Conservation (phyloP, 2,113 vertebrate species). For the Dunckerocampus dactyliophorus region DNA sequence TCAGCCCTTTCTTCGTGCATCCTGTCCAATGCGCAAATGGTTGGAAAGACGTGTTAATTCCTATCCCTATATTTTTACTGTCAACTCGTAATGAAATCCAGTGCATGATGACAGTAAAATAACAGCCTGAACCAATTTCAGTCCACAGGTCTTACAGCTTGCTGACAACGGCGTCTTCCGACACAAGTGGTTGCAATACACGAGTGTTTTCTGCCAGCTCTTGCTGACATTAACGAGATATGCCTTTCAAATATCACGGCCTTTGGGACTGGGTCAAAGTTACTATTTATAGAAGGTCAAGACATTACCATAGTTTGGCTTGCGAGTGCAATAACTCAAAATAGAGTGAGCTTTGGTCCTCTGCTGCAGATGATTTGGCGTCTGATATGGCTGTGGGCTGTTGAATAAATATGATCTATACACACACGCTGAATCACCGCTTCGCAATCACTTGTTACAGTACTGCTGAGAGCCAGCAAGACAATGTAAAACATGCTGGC, state of each 20-base stretch:
- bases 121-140: constrained; percentile 38
- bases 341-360: constrained; percentile 46
- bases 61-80: constrained; percentile 41
- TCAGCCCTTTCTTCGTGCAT: constrained; percentile 5
- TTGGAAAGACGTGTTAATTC: constrained; percentile 35
- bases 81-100: constrained; percentile 37
- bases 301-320: constrained; percentile 58
- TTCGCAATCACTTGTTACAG: constrained; percentile 21
- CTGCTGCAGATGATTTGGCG: constrained; percentile 42
- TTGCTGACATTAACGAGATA: constrained; percentile 69
- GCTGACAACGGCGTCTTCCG: constrained; percentile 13
- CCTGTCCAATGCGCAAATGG: constrained; percentile 19
- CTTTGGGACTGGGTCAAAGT: constrained; percentile 73
- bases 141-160: constrained; percentile 15
- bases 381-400: constrained; percentile 39
- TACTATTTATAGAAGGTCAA: constrained; percentile 71
- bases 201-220: constrained; percentile 55
- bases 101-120: constrained; percentile 23
- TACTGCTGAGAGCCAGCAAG: constrained; percentile 1
- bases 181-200: constrained; percentile 26
- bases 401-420: constrained; percentile 49
- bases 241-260: constrained; percentile 79
- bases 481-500: constrained; percentile 3
- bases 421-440: constrained; percentile 12
- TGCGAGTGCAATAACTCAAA: constrained; percentile 54